phyloP scores from a whole-genome alignment of 2,888 invertebrate genomes.

The Minunthozetes semirufus region DNA sequence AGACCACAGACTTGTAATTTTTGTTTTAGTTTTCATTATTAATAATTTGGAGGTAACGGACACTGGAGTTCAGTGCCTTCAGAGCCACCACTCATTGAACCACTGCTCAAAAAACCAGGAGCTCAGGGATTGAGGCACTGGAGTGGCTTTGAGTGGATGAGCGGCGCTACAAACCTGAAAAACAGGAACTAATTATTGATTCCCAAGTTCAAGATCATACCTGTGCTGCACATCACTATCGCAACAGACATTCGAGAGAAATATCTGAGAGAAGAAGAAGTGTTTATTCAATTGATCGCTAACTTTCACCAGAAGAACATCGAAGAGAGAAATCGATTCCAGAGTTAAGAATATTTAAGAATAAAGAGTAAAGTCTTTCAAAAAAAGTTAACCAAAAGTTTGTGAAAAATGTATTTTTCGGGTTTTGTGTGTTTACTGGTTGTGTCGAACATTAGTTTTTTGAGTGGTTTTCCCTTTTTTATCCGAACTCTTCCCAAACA shows the following conservation, averaged over 20 bases:
- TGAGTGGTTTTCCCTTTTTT: background rate
- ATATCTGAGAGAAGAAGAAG: background rate
- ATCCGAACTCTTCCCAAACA: background rate
- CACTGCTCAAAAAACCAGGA: background rate
- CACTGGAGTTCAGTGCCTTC: constrained; percentile 31
- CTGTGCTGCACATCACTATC: background rate
- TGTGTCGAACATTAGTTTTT: background rate
- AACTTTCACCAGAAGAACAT: constrained; percentile 12
- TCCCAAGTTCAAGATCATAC: constrained; percentile 31
- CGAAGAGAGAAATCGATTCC: background rate
- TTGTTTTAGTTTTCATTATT: background rate
- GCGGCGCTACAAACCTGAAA: constrained; percentile 28
- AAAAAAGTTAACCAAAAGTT: background rate
- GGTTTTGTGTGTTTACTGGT: background rate
- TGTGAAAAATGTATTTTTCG: constrained; percentile 13
- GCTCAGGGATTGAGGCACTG: background rate
- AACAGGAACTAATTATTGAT: constrained; percentile 30
- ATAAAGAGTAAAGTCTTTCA: background rate
- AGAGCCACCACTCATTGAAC: too few relatives aligned
- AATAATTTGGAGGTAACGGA: constrained; percentile 20
- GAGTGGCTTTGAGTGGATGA: background rate
- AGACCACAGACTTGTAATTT: background rate
- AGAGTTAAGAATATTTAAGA: background rate
- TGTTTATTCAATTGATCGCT: background rate
- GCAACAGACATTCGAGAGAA: background rate